Percentiles rank a stretch among this genome's conserved stretches.
phyloP scores from a whole-genome alignment of 2,797 vertebrate genomes.

The Phrynocephalus forsythii region DNA sequence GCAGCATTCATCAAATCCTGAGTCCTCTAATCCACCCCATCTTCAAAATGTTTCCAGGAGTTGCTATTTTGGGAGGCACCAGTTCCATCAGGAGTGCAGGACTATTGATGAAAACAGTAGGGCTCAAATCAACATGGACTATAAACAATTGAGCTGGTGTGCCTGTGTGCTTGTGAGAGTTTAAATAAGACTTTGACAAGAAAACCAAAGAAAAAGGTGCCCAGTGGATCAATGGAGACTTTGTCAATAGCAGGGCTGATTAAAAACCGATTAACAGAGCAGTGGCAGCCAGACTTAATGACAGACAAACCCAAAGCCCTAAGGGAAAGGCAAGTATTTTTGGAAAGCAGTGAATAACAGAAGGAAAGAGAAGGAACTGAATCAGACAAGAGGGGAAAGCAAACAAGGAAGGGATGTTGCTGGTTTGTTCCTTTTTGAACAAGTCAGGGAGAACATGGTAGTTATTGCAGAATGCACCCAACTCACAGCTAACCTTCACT shows the following conservation, averaged over 20 bases:
- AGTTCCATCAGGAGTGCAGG: too few relatives aligned
- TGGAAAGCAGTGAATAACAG: background rate
- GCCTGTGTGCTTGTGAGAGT: background rate
- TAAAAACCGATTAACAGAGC: conserved; percentile 44
- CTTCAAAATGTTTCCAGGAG: background rate
- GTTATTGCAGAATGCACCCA: background rate
- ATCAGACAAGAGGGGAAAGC: conserved; percentile 12
- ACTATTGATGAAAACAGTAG: background rate
- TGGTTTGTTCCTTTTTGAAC: background rate
- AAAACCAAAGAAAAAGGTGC: conserved; percentile 20
- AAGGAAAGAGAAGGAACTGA: background rate
- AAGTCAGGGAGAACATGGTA: background rate
- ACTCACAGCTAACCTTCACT: background rate
- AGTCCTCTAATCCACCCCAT: background rate
- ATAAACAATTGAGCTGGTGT: background rate
- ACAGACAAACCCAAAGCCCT: background rate
- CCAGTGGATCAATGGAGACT: conserved; percentile 8
- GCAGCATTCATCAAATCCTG: background rate
- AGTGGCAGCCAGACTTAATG: conserved; percentile 20
- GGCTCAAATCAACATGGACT: background rate
- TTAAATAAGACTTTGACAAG: conserved; percentile 31
- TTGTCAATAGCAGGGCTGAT: conserved; percentile 38
- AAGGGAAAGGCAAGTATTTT: conserved; percentile 18
- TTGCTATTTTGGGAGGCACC: background rate
- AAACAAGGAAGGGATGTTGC: background rate